Conservation (phyloP, 2,888 invertebrate genomes). For the Embidobia sp. region DNA sequence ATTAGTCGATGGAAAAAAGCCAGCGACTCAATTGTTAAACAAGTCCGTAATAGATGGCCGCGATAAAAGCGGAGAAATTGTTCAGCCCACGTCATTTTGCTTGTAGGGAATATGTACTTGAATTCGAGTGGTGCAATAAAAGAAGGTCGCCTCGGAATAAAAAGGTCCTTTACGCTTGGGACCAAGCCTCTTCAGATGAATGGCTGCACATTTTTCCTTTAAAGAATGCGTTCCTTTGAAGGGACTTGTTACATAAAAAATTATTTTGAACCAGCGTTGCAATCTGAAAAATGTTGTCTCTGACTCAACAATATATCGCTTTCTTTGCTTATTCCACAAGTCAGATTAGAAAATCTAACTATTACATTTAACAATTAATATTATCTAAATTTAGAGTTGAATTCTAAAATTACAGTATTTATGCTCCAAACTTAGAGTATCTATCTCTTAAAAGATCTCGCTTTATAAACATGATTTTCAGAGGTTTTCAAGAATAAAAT, state of each 20-base stretch:
- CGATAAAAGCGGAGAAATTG: conserved; percentile 8
- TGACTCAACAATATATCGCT: too few relatives aligned
- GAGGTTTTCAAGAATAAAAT: too few relatives aligned
- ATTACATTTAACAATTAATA: too few relatives aligned
- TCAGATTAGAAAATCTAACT: too few relatives aligned
- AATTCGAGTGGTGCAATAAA: conserved; percentile 8
- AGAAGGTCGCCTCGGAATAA: neutral
- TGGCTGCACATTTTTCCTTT: neutral
- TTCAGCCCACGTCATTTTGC: neutral
- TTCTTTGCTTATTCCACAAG: too few relatives aligned
- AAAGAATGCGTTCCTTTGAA: conserved; percentile 1
- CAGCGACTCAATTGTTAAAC: neutral
- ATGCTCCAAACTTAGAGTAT: too few relatives aligned
- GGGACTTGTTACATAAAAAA: conserved; percentile 2
- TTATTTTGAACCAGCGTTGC: neutral
- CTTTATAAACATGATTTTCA: too few relatives aligned
- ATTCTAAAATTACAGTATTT: too few relatives aligned
- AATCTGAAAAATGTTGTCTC: too few relatives aligned
- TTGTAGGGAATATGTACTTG: neutral
- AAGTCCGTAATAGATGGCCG: neutral
- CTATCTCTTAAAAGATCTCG: too few relatives aligned
- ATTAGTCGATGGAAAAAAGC: neutral
- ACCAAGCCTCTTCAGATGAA: neutral
- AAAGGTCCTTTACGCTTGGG: conserved; percentile 5
- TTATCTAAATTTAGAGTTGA: too few relatives aligned